phyloP scores from a whole-genome alignment of 2,797 vertebrate species.

The Dendrocincla fuliginosa region DNA sequence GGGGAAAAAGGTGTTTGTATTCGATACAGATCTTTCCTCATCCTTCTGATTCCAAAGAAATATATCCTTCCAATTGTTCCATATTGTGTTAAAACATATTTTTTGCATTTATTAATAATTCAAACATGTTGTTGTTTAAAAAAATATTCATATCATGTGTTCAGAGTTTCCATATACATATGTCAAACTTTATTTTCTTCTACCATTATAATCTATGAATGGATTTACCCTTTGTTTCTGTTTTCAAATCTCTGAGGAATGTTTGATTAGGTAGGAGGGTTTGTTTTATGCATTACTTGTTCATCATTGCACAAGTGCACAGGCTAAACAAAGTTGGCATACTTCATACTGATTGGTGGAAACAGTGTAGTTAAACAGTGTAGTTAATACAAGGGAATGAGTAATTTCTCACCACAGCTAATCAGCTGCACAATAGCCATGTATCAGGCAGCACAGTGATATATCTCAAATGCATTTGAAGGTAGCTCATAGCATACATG shows the following conservation, averaged over 20 bases:
- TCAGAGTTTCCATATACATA: constrained; percentile 45
- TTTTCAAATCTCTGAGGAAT: constrained; percentile 68
- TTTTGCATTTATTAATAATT: constrained; percentile 57
- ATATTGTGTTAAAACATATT: constrained; percentile 55
- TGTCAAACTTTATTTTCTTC: constrained; percentile 63
- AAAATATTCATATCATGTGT: constrained; percentile 39
- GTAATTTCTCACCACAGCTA: constrained; percentile 50
- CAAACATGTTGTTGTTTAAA: constrained; percentile 24
- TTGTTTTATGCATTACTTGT: constrained; percentile 69
- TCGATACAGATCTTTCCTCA: constrained; percentile 38
- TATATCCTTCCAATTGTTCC: constrained; percentile 60
- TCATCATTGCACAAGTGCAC: constrained; percentile 66
- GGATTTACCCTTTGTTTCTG: constrained; percentile 65
- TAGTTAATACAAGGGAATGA: constrained; percentile 60
- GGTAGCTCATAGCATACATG: background rate
- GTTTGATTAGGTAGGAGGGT: constrained; percentile 58
- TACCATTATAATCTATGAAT: constrained; percentile 36
- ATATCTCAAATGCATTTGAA: constrained; percentile 15
- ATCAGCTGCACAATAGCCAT: constrained; percentile 47
- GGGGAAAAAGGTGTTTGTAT: background rate
- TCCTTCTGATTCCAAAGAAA: constrained; percentile 44
- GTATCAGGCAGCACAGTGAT: background rate
- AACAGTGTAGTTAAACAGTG: constrained; percentile 52
- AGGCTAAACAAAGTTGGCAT: constrained; percentile 68
- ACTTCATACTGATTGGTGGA: constrained; percentile 59